Percentiles rank a stretch among this genome's conserved stretches.
Evolutionary conservation across 2,888 invertebrate species (phyloP).

Genomic region (Nomada hirtipes): DNA sequence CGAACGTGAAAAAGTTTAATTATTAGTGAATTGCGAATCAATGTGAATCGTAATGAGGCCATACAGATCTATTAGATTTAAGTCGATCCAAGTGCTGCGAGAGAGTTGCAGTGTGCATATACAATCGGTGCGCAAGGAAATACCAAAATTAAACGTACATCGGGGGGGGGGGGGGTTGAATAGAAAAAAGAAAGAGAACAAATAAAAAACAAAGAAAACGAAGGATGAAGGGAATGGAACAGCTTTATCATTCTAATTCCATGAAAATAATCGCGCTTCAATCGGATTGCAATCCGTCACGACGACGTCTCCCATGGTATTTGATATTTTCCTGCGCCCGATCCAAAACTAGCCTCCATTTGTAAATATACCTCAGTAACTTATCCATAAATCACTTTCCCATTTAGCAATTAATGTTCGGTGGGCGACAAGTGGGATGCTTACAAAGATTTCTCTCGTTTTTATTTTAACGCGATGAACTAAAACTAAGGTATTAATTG

Average conservation of each 20-base stretch:
- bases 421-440: slow-evolving; percentile 30
- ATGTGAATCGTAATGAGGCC: slow-evolving; percentile 70
- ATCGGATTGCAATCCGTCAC: too few species aligned
- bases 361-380: slow-evolving; percentile 72
- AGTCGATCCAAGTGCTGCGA: slow-evolving; percentile 51
- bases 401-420: slow-evolving; percentile 39
- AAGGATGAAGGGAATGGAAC: too few species aligned
- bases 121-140: slow-evolving; percentile 61
- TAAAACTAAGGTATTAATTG: slow-evolving; percentile 27
- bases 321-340: slow-evolving; percentile 68
- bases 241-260: too few species aligned
- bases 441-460: slow-evolving; percentile 49
- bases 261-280: too few species aligned
- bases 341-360: slow-evolving; percentile 57
- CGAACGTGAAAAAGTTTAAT: slow-evolving; percentile 54
- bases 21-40: slow-evolving; percentile 68
- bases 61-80: slow-evolving; percentile 75
- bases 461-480: slow-evolving; percentile 39
- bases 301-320: slow-evolving; percentile 4
- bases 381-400: slow-evolving; percentile 54
- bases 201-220: slow-evolving; percentile 1
- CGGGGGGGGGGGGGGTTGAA: too few species aligned
- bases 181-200: slow-evolving; percentile 4
- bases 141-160: slow-evolving; percentile 53
- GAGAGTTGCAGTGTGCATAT: slow-evolving; percentile 29